Evolutionary conservation across 2,113 vertebrate species (phyloP).

Genomic region (Entelurus aequoreus): DNA sequence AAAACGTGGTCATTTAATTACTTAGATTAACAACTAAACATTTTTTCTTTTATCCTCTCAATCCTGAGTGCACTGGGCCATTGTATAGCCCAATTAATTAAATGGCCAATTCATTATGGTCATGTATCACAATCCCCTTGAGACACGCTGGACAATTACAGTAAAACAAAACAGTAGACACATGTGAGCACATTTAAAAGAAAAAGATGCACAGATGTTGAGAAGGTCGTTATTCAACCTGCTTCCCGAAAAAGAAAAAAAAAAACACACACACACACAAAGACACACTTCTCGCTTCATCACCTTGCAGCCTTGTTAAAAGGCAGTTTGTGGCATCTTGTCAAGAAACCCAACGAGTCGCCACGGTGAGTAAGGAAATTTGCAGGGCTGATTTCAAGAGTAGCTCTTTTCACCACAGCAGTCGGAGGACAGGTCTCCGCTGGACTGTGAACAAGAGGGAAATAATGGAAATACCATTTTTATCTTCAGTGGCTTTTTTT

Average conservation of each 20-base stretch:
- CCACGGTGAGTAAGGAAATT: slow-evolving; percentile 51
- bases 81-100: slow-evolving; percentile 9
- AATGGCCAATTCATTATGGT: slow-evolving; percentile 33
- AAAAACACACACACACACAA: slow-evolving; percentile 1
- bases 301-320: slow-evolving; percentile 56
- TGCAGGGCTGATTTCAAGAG: slow-evolving; percentile 44
- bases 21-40: too few relatives aligned
- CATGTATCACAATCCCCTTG: slow-evolving; percentile 46
- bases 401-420: slow-evolving; percentile 33
- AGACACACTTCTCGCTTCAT: slow-evolving; percentile 39
- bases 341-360: slow-evolving; percentile 37
- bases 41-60: too few relatives aligned
- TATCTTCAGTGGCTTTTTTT: slow-evolving; percentile 7
- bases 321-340: slow-evolving; percentile 47
- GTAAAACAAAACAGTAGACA: slow-evolving; percentile 17
- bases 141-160: slow-evolving; percentile 43
- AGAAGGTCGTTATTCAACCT: neutral
- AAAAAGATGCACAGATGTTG: neutral
- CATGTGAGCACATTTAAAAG: slow-evolving; percentile 2
- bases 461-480: slow-evolving; percentile 37
- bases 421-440: slow-evolving; percentile 20
- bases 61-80: too few relatives aligned
- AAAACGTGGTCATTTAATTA: too few relatives aligned
- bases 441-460: slow-evolving; percentile 38
- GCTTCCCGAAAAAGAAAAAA: slow-evolving; percentile 19